Conservation (phyloP, 2,797 vertebrate genomes). For the Neosilurus mollespiculum region DNA sequence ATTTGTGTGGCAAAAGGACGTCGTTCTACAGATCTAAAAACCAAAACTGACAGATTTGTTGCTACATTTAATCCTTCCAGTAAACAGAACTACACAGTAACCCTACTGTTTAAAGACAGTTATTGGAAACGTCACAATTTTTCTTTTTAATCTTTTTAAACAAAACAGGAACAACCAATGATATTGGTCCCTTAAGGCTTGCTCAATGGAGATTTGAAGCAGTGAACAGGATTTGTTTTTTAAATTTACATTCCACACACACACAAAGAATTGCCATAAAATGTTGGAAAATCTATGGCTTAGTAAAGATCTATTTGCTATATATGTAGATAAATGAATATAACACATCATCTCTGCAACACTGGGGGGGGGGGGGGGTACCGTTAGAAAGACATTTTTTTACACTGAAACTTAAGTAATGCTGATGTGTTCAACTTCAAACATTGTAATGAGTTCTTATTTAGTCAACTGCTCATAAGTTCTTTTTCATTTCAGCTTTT, state of each 20-base stretch:
- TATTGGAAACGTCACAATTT: conserved; percentile 39
- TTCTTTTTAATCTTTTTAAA: conserved; percentile 29
- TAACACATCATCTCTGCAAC: conserved; percentile 56
- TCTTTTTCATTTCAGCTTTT: background rate
- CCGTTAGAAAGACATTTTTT: conserved; percentile 38
- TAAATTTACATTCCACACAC: conserved; percentile 68
- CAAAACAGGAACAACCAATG: conserved; percentile 62
- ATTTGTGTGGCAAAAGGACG: conserved; percentile 62
- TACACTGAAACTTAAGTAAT: conserved; percentile 61
- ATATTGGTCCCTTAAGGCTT: conserved; percentile 80
- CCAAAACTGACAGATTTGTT: conserved; percentile 59
- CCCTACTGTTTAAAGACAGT: conserved; percentile 53
- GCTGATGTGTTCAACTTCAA: conserved; percentile 51
- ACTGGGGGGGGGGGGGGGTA: background rate
- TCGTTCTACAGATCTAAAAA: conserved; percentile 47
- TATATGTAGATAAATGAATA: conserved; percentile 70
- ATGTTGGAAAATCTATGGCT: conserved; percentile 76
- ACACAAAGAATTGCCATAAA: conserved; percentile 64
- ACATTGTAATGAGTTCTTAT: conserved; percentile 3
- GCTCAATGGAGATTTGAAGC: conserved; percentile 67
- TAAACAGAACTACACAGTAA: conserved; percentile 56
- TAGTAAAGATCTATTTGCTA: conserved; percentile 74
- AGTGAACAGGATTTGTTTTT: conserved; percentile 38
- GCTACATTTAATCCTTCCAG: conserved; percentile 67
- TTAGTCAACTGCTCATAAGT: conserved; percentile 19